phyloP scores from a whole-genome alignment of 2,797 vertebrate genomes.

The Myoxocephalus aenaeus region DNA sequence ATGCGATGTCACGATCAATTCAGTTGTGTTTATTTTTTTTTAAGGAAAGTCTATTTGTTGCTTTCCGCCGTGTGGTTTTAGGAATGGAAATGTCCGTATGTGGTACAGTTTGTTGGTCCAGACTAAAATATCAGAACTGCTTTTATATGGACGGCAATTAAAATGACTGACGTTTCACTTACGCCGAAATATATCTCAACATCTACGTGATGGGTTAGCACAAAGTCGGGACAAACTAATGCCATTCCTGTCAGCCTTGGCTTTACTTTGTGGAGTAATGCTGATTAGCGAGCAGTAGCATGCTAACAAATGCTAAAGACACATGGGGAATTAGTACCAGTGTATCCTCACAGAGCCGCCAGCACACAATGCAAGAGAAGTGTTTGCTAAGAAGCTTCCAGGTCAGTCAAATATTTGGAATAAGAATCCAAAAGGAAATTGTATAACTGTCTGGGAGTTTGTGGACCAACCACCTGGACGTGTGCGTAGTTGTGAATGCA shows the following conservation, averaged over 20 bases:
- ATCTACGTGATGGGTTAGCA: neutral
- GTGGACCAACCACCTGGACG: neutral
- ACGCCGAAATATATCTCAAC: neutral
- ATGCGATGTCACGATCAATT: constrained; percentile 5
- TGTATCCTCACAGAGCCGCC: neutral
- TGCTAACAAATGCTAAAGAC: neutral
- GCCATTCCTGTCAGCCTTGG: neutral
- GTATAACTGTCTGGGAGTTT: neutral
- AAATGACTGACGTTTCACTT: neutral
- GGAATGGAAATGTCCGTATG: neutral
- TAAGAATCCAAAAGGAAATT: constrained; percentile 6
- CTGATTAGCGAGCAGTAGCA: neutral
- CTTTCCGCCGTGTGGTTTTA: neutral
- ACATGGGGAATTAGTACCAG: neutral
- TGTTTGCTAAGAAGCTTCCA: neutral
- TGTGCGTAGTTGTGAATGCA: neutral
- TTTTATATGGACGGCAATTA: neutral
- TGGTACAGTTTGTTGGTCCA: neutral
- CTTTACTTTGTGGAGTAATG: neutral
- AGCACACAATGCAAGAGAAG: neutral
- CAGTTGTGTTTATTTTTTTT: neutral
- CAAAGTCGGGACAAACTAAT: neutral
- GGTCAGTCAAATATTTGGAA: neutral
- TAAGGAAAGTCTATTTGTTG: neutral
- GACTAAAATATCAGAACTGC: constrained; percentile 6